phyloP scores from a whole-genome alignment of 2,888 invertebrate genomes.

The Nomada ferruginata region DNA sequence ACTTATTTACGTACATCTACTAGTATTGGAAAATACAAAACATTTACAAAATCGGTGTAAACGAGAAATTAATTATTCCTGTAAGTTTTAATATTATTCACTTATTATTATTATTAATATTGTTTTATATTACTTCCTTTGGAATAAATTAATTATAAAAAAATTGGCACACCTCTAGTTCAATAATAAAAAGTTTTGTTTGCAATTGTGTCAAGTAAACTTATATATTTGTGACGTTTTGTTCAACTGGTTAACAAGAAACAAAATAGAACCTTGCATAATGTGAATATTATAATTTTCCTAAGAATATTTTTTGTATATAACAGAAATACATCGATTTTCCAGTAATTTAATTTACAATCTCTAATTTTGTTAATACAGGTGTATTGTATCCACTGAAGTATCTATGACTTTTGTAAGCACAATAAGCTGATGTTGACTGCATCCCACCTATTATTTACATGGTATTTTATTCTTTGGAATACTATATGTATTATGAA shows the following conservation, averaged over 20 bases:
- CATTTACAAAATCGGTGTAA: conserved; percentile 25
- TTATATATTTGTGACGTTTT: neutral
- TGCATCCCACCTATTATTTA: conserved; percentile 20
- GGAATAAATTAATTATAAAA: neutral
- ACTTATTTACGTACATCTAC: conserved; percentile 45
- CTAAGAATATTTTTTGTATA: neutral
- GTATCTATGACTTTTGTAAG: conserved; percentile 22
- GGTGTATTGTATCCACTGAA: conserved; percentile 6
- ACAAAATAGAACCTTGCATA: neutral
- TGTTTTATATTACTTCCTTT: neutral
- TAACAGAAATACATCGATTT: neutral
- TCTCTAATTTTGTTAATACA: conserved; percentile 30
- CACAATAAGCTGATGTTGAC: conserved; percentile 46
- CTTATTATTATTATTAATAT: neutral
- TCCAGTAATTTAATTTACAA: neutral
- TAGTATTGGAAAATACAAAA: conserved; percentile 48
- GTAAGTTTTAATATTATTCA: conserved; percentile 38
- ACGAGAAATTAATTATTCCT: conserved; percentile 3
- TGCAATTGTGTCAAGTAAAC: neutral
- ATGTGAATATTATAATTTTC: neutral
- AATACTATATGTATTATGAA: conserved; percentile 64
- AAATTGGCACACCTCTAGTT: neutral
- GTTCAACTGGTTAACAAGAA: neutral
- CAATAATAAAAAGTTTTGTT: neutral
- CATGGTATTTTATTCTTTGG: conserved; percentile 42